These are phyloP conservation scores for Dasypolia templi DNA, from an alignment of 2,888 invertebrate species.

Conservation along the genomic window DNA sequence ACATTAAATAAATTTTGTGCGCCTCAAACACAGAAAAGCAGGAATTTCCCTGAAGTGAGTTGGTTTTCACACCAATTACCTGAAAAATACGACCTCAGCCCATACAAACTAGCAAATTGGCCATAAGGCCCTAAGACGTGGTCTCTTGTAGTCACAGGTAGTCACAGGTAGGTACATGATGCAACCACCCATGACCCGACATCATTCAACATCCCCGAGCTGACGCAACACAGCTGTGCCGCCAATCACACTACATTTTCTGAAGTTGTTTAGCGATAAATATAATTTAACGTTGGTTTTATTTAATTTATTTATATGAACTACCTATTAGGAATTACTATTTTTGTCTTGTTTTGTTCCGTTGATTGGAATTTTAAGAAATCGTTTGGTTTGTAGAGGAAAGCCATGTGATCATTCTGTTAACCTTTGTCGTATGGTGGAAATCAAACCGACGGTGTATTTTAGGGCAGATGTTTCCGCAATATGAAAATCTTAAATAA, in stretches of 20 bases:
- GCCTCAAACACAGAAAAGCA: background rate
- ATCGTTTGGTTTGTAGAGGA: too few species aligned
- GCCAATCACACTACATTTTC: constrained; percentile 18
- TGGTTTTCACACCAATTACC: too few species aligned
- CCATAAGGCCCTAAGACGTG: background rate
- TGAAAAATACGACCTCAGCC: background rate
- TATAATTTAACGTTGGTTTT: constrained; percentile 5
- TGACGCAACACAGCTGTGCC: constrained; percentile 35
- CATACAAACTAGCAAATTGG: too few species aligned
- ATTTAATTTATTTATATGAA: constrained; percentile 16
- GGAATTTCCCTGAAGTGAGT: background rate
- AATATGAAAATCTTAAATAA: too few species aligned
- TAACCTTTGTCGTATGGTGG: too few species aligned
- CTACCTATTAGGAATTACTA: background rate
- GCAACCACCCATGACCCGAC: constrained; percentile 41
- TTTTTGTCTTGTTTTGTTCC: background rate
- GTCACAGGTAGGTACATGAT: constrained; percentile 29
- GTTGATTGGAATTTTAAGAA: background rate
- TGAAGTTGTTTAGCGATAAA: constrained; percentile 12
- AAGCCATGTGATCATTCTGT: too few species aligned
- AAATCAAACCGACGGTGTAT: too few species aligned
- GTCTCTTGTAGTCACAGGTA: background rate
- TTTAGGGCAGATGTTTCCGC: too few species aligned
- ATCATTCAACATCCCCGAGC: constrained; percentile 12
- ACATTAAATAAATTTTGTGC: too few species aligned